Evolutionary conservation across 2,113 vertebrate species (phyloP), one percentile per base, ranked within the genome.

Genomic region (Eurypyga helias): DNA sequence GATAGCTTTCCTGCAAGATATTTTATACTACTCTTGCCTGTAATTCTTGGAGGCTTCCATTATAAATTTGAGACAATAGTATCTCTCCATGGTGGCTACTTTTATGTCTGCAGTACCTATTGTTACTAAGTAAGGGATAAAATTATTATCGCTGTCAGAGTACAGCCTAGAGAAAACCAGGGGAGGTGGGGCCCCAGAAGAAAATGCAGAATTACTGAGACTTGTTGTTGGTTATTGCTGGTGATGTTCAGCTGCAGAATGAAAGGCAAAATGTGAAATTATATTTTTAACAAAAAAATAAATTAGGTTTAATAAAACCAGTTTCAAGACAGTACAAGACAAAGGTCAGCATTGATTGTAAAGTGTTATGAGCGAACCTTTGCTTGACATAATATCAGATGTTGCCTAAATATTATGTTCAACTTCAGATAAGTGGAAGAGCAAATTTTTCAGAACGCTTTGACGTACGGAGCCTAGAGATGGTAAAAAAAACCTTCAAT

Each of bases 111-210:
- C 64, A 87, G 10, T 43, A 70, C 8, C 9, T 19, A 14, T 6
- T 28, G 38, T 51, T 60, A 52, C 45, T 84, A 78, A 81, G 16
- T 84, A 78, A 81, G 16, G 8, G 9, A 31, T 34, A 55, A 87
- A 91, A 64, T n/a, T 28, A 38, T 62, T 43, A 45, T 31, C 0
- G 0, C 7, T 71, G 10, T 52, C 0, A 4, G 7, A 51, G 6
- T 75, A 73, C 7, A 77, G 48, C 7, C 12, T 55, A 48, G 71
- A 90, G 33, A 81, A 21, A 78, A 46, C 1, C 3, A 33, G 19
- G 7, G 24, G 9, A 91, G 5, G 5, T 61, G 10, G 2, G 2
- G 2, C 4, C 12, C 4, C 21, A 69, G 28, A 71, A 55, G 3
- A 78, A 70, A 78, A 54, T 19, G 20, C 7, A 78, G 31, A 58